Percentiles rank a stretch among this genome's conserved stretches.
These are phyloP conservation scores for Nomada goodeniana DNA, from an alignment of 2,888 invertebrate genomes.

Conservation along the genomic window DNA sequence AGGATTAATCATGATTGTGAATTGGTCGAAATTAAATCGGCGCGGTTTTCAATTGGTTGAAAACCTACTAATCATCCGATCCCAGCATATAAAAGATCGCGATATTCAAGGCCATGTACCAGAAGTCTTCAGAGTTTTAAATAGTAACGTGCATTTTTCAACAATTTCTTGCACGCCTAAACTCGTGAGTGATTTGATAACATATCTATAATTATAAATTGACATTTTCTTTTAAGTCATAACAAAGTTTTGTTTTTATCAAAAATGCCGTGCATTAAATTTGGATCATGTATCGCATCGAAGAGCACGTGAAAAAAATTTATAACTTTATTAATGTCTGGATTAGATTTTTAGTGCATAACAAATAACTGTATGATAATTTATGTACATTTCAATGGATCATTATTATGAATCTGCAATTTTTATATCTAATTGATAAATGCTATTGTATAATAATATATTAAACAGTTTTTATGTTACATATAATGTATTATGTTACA, in stretches of 20 bases:
- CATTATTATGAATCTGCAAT: no score
- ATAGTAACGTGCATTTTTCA: slow-evolving; percentile 54
- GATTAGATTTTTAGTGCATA: neutral
- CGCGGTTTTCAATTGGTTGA: slow-evolving; percentile 74
- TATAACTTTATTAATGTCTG: neutral
- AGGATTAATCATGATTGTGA: slow-evolving; percentile 63
- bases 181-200: slow-evolving; percentile 65
- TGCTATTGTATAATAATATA: neutral
- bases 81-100: slow-evolving; percentile 56
- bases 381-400: no score
- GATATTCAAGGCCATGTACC: slow-evolving; percentile 50
- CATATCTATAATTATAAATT: slow-evolving; percentile 1
- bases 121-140: slow-evolving; percentile 43
- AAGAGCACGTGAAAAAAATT: neutral
- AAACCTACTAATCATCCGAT: slow-evolving; percentile 56
- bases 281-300: neutral
- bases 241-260: neutral
- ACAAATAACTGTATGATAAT: neutral
- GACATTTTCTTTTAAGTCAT: no score
- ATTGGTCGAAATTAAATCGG: slow-evolving; percentile 68
- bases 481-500: no score
- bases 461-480: neutral
- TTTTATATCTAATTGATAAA: neutral
- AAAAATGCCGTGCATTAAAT: neutral
- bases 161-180: slow-evolving; percentile 62